Conservation (phyloP, 1,140 invertebrate species). For the Drosophila santomea region DNA sequence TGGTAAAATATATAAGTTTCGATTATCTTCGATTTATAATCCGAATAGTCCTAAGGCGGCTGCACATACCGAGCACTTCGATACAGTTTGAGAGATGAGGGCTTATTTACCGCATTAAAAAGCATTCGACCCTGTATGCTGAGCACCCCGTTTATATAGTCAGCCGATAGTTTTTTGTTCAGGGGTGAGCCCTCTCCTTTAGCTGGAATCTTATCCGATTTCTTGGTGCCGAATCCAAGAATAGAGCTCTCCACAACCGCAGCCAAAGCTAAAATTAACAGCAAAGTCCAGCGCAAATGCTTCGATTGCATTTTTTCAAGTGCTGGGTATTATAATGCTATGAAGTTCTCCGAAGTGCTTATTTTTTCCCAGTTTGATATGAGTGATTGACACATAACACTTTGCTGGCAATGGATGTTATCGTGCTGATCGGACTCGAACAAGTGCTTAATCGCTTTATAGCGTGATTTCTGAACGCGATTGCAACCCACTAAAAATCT, state of each 20-base stretch:
- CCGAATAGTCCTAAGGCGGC: neutral
- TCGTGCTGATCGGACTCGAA: slow-evolving; percentile 30
- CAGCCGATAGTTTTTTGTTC: neutral
- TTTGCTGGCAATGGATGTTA: slow-evolving; percentile 5
- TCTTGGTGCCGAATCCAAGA: slow-evolving; percentile 7
- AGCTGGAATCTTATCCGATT: neutral
- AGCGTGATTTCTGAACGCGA: slow-evolving; percentile 25
- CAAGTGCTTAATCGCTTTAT: slow-evolving; percentile 54
- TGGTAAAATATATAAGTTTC: neutral
- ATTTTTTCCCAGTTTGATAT: slow-evolving; percentile 11
- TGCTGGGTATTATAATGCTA: neutral
- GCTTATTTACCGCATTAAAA: neutral
- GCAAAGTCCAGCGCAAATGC: neutral
- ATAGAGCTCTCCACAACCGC: neutral
- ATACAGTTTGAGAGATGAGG: neutral
- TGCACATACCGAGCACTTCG: neutral
- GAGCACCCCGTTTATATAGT: neutral
- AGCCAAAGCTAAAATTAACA: neutral
- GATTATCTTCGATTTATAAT: neutral
- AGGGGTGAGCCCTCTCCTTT: no score
- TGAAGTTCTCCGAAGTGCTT: neutral
- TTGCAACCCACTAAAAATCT: slow-evolving; percentile 29
- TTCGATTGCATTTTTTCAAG: slow-evolving; percentile 14
- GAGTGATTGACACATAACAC: slow-evolving; percentile 37
- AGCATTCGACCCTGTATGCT: neutral